Conservation (phyloP, 2,113 vertebrate species). For the Triplophysa dalaica region DNA sequence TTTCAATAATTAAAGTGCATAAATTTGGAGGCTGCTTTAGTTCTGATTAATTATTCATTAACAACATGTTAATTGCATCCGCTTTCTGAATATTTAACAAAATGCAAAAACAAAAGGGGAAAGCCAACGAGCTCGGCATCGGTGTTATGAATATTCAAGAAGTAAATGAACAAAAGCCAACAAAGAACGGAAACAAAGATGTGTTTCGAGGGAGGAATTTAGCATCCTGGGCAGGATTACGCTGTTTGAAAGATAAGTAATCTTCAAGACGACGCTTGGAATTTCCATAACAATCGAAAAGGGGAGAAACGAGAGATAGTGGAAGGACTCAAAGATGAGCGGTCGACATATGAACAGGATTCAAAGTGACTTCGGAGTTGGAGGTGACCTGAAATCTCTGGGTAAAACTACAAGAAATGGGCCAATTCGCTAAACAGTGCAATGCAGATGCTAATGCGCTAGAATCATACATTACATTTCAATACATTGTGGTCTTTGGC, state of each 20-base stretch:
- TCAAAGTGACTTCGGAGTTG: slow-evolving; percentile 41
- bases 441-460: neutral
- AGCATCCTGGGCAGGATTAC: slow-evolving; percentile 38
- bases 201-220: slow-evolving; percentile 20
- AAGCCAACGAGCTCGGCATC: slow-evolving; percentile 65
- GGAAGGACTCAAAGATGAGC: slow-evolving; percentile 20
- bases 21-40: slow-evolving; percentile 85
- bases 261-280: slow-evolving; percentile 3
- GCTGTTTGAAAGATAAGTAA: slow-evolving; percentile 44
- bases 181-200: slow-evolving; percentile 37
- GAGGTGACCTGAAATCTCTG: slow-evolving; percentile 23
- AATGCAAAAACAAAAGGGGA: slow-evolving; percentile 75
- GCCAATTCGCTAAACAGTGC: too few relatives aligned
- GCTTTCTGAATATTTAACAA: slow-evolving; percentile 88
- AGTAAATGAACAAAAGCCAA: slow-evolving; percentile 53
- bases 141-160: slow-evolving; percentile 71
- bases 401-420: neutral
- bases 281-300: slow-evolving; percentile 51
- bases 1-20: slow-evolving; percentile 90
- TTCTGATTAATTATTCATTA: slow-evolving; percentile 93
- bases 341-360: neutral
- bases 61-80: slow-evolving; percentile 88
- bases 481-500: neutral
- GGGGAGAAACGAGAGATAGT: slow-evolving; percentile 29
- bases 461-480: neutral